Percentiles rank a stretch among this genome's conserved stretches.
Evolutionary conservation across 2,888 invertebrate species (phyloP).

Genomic region (Asteroscopus sphinx): DNA sequence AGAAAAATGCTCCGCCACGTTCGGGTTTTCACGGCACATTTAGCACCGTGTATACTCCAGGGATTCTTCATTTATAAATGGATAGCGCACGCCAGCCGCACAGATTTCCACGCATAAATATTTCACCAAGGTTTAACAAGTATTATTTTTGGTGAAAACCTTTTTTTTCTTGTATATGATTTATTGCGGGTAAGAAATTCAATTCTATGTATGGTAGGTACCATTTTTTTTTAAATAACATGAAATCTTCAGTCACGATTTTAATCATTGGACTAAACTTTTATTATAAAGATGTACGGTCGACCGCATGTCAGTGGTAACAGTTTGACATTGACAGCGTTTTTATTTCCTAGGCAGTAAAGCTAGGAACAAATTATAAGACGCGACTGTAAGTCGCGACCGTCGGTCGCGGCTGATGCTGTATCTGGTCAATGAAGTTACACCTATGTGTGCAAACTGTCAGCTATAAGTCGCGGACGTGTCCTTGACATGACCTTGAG

Average conservation of each 20-base stretch:
- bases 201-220: neutral
- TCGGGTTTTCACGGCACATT: slow-evolving; percentile 86
- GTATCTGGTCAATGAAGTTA: no score
- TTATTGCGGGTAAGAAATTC: slow-evolving; percentile 11
- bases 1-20: slow-evolving; percentile 82
- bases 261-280: slow-evolving; percentile 24
- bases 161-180: slow-evolving; percentile 24
- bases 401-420: no score
- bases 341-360: no score
- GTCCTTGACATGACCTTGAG: no score
- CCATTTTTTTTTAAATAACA: neutral
- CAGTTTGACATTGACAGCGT: no score
- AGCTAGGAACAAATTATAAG: no score
- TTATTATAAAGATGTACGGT: neutral
- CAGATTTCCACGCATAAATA: slow-evolving; percentile 78
- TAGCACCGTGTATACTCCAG: slow-evolving; percentile 76
- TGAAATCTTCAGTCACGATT: slow-evolving; percentile 27
- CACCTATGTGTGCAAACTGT: no score
- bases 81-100: slow-evolving; percentile 77
- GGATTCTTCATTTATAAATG: slow-evolving; percentile 85
- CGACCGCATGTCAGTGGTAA: no score
- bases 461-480: no score
- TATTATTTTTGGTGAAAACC: slow-evolving; percentile 57
- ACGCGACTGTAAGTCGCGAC: no score
- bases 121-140: slow-evolving; percentile 64